These are phyloP conservation scores for Lampris incognitus DNA, from an alignment of 2,113 vertebrate genomes.

Conservation along the genomic window DNA sequence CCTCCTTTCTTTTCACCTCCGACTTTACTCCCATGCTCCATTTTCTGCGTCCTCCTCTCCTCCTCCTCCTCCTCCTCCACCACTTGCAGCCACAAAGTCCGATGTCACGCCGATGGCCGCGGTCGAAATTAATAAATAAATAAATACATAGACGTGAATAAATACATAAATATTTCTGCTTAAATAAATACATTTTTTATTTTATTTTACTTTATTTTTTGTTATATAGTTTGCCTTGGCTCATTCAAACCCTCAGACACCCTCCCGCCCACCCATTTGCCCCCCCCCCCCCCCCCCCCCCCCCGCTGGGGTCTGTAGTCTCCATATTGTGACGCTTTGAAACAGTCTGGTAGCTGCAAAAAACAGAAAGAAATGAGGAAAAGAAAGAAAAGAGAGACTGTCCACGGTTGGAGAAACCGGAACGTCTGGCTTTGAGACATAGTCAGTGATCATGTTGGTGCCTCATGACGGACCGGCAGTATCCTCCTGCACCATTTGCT, in stretches of 20 bases:
- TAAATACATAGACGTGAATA: constrained; percentile 84
- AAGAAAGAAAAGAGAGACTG: constrained; percentile 3
- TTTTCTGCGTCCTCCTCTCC: constrained; percentile 9
- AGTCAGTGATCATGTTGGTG: constrained; percentile 25
- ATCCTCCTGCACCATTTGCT: background rate
- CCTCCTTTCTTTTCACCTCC: constrained; percentile 12
- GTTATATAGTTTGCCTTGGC: constrained; percentile 58
- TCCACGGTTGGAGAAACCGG: constrained; percentile 15
- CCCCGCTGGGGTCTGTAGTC: constrained; percentile 11
- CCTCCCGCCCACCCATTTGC: background rate
- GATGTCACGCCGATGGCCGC: constrained; percentile 30
- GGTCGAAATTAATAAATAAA: constrained; percentile 74
- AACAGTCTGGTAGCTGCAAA: constrained; percentile 11
- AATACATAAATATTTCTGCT: constrained; percentile 82
- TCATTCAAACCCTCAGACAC: constrained; percentile 27
- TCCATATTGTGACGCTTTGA: constrained; percentile 2
- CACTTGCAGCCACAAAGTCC: constrained; percentile 41
- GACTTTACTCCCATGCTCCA: background rate
- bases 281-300: constrained; percentile 4
- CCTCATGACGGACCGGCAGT: background rate
- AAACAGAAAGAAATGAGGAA: background rate
- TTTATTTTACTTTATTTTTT: background rate
- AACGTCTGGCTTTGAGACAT: constrained; percentile 5
- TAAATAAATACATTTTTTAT: constrained; percentile 76
- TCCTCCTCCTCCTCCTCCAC: constrained; percentile 15